These are phyloP conservation scores for Spilosoma lubricipeda DNA, from an alignment of 2,888 invertebrate genomes.

Conservation along the genomic window DNA sequence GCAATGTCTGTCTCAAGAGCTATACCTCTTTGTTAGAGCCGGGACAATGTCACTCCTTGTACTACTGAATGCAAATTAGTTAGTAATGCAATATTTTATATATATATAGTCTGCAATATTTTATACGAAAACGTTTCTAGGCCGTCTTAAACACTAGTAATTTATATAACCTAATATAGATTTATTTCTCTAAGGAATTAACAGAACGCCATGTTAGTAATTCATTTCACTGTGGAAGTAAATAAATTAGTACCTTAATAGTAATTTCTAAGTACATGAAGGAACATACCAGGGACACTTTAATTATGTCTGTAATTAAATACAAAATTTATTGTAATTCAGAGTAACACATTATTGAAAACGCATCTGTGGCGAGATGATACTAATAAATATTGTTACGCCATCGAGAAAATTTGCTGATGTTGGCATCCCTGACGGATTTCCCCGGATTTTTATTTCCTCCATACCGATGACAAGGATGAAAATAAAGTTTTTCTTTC, in stretches of 20 bases:
- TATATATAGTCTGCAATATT: slow-evolving; percentile 44
- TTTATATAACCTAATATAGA: slow-evolving; percentile 27
- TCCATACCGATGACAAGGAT: slow-evolving; percentile 73
- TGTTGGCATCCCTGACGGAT: slow-evolving; percentile 78
- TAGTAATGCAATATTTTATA: no score
- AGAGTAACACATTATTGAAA: slow-evolving; percentile 75
- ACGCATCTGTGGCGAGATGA: slow-evolving; percentile 69
- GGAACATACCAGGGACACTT: slow-evolving; percentile 21
- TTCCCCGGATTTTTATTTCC: slow-evolving; percentile 79
- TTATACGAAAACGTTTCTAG: slow-evolving; percentile 28
- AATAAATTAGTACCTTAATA: slow-evolving; percentile 31
- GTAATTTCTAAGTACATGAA: slow-evolving; percentile 27
- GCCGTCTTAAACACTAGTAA: background rate
- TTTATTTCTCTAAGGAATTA: slow-evolving; percentile 16
- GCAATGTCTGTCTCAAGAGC: slow-evolving; percentile 31
- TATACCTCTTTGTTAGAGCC: slow-evolving; percentile 44
- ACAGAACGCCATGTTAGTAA: slow-evolving; percentile 22
- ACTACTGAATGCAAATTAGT: slow-evolving; percentile 54
- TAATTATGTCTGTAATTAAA: slow-evolving; percentile 50
- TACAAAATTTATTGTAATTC: slow-evolving; percentile 66
- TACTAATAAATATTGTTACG: slow-evolving; percentile 82
- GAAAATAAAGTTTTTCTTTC: slow-evolving; percentile 73
- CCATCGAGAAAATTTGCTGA: no score
- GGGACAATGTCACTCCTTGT: slow-evolving; percentile 38
- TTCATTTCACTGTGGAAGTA: slow-evolving; percentile 32